phyloP scores from a whole-genome alignment of 2,888 invertebrate genomes.

The Drosophila neotestacea region DNA sequence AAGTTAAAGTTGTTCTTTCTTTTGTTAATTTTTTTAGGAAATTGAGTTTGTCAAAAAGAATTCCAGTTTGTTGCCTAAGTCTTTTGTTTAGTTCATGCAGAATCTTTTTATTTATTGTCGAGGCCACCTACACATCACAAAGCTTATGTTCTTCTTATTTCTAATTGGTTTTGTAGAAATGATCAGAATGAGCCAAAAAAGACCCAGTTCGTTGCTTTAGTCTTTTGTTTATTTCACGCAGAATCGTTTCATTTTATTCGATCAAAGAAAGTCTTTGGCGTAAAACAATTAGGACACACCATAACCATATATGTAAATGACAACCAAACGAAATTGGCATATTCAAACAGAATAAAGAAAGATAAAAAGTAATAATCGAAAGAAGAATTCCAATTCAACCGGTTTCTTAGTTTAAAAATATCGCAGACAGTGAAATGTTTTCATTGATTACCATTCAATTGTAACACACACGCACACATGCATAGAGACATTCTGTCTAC shows the following conservation, averaged over 20 bases:
- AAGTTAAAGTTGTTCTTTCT: background rate
- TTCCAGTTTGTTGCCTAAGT: slow-evolving; percentile 68
- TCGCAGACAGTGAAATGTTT: slow-evolving; percentile 49
- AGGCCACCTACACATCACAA: slow-evolving; percentile 45
- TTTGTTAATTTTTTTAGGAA: background rate
- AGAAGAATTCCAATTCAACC: slow-evolving; percentile 33
- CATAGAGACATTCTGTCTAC: slow-evolving; percentile 36
- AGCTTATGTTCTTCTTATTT: background rate
- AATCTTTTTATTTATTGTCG: slow-evolving; percentile 7
- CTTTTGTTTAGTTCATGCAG: slow-evolving; percentile 61
- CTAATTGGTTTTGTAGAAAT: background rate
- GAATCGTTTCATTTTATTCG: slow-evolving; percentile 6
- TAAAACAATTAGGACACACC: slow-evolving; percentile 17
- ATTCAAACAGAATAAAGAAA: slow-evolving; percentile 14
- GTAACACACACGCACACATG: slow-evolving; percentile 25
- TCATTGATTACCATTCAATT: slow-evolving; percentile 75
- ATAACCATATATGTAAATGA: slow-evolving; percentile 42
- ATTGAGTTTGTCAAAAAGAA: background rate
- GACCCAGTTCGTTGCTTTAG: slow-evolving; percentile 64
- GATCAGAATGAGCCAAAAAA: background rate
- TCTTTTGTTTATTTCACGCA: slow-evolving; percentile 65
- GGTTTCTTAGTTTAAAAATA: slow-evolving; percentile 30
- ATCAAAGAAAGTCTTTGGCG: slow-evolving; percentile 47
- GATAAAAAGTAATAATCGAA: slow-evolving; percentile 13
- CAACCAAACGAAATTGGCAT: slow-evolving; percentile 39